Evolutionary conservation across 2,888 invertebrate species (phyloP).

Genomic region (Dryomyza anilis): DNA sequence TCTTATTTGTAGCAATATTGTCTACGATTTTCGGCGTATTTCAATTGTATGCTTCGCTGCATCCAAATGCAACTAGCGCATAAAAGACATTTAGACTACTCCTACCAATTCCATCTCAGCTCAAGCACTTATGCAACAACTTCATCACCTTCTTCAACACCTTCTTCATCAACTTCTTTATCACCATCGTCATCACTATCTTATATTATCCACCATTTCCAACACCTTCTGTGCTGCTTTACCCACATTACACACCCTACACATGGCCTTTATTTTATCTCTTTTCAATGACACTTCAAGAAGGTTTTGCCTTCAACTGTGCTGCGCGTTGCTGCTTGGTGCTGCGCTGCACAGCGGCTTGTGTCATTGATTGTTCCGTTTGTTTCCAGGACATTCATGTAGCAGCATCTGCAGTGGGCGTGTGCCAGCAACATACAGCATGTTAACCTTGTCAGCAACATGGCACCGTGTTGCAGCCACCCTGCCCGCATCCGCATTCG

Average conservation of each 20-base stretch:
- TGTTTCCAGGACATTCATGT: slow-evolving; percentile 7
- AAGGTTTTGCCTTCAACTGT: slow-evolving; percentile 14
- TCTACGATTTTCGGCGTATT: slow-evolving; percentile 10
- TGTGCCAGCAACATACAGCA: not conserved
- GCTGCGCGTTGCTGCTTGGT: too few species aligned
- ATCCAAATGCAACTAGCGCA: not conserved
- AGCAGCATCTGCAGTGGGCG: slow-evolving; percentile 9
- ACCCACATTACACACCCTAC: too few species aligned
- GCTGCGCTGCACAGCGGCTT: too few species aligned
- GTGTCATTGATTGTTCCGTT: slow-evolving; percentile 16
- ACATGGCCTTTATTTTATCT: slow-evolving; percentile 17
- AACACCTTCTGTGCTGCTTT: too few species aligned
- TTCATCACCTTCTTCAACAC: too few species aligned
- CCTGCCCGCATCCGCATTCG: not conserved
- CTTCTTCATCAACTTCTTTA: too few species aligned
- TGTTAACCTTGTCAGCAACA: not conserved
- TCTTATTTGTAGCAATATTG: too few species aligned
- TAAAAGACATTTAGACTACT: too few species aligned
- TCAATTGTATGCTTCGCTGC: slow-evolving; percentile 16
- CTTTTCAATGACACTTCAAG: slow-evolving; percentile 16
- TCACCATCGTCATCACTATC: too few species aligned
- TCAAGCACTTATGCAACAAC: too few species aligned
- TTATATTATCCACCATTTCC: too few species aligned
- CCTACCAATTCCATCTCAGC: too few species aligned
- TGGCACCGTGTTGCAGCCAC: not conserved